Percentiles rank a stretch among this genome's conserved stretches.
Conservation (phyloP, 2,113 vertebrate genomes). For the Tragelaphus buxtoni region DNA sequence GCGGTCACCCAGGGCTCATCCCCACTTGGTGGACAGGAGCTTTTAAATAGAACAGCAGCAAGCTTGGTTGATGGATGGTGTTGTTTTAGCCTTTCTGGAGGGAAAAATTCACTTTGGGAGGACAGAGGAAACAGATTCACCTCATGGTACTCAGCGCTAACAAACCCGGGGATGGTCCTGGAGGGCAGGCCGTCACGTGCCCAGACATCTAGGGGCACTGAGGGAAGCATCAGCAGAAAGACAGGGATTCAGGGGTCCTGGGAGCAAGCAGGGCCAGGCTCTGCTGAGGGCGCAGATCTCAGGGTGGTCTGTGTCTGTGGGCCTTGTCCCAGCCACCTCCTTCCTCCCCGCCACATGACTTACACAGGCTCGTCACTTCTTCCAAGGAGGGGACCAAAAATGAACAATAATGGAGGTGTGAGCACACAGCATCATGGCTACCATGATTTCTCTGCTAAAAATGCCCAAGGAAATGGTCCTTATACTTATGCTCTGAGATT, state of each 20-base stretch:
- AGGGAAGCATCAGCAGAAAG: background rate
- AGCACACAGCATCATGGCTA: background rate
- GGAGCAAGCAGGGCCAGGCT: background rate
- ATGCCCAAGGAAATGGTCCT: background rate
- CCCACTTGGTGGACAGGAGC: background rate
- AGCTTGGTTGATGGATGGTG: constrained; percentile 50
- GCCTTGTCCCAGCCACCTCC: rapidly evolving
- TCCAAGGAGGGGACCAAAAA: background rate
- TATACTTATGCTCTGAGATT: background rate
- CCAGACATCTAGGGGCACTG: background rate
- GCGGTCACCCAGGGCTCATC: constrained; percentile 1
- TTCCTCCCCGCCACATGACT: background rate
- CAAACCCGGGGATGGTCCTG: background rate
- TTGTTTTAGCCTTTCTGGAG: constrained; percentile 45
- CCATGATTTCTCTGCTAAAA: background rate
- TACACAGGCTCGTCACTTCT: background rate
- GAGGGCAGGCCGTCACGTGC: background rate
- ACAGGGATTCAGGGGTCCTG: background rate
- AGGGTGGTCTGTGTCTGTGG: background rate
- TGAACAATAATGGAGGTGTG: background rate
- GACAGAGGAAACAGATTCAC: background rate
- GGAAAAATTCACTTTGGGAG: background rate
- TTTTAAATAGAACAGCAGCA: constrained; percentile 27
- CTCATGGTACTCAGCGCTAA: background rate
- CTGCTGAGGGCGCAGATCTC: background rate